phyloP scores from a whole-genome alignment of 2,888 invertebrate genomes.

The Prosapia bicincta region DNA sequence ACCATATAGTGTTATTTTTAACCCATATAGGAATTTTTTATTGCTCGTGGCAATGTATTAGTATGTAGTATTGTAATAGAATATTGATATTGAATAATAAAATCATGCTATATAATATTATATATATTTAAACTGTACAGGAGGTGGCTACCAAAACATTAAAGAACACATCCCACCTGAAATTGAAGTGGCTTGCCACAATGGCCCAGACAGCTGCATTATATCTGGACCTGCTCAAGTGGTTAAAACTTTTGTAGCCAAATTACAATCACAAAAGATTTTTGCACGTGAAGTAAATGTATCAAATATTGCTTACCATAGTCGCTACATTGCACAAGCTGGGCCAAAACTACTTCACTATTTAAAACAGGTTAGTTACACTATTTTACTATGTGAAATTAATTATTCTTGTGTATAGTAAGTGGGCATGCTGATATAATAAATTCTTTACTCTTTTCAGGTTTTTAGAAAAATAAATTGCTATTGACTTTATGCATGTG shows the following conservation, averaged over 20 bases:
- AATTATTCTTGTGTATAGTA: no score
- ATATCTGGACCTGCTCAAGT: conserved; percentile 79
- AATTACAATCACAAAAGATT: conserved; percentile 62
- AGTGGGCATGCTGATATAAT: no score
- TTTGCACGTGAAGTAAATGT: conserved; percentile 83
- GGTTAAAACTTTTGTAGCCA: conserved; percentile 61
- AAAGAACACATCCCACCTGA: conserved; percentile 66
- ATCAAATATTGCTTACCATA: conserved; percentile 87
- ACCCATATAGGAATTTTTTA: no score
- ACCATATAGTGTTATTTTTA: no score
- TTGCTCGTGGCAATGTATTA: no score
- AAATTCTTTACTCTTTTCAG: no score
- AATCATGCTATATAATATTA: neutral
- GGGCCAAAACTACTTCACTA: conserved; percentile 64
- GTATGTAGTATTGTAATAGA: no score
- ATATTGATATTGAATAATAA: no score
- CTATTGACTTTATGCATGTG: no score
- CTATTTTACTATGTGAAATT: no score
- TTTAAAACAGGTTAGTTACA: conserved; percentile 51
- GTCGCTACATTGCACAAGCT: conserved; percentile 71
- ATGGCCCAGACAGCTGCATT: conserved; percentile 81
- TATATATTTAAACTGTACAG: conserved; percentile 35
- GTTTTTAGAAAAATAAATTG: no score
- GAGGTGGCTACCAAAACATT: conserved; percentile 48
- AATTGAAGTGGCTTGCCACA: conserved; percentile 85